phyloP scores from a whole-genome alignment of 2,888 invertebrate genomes.

The Lochmaea capreae region DNA sequence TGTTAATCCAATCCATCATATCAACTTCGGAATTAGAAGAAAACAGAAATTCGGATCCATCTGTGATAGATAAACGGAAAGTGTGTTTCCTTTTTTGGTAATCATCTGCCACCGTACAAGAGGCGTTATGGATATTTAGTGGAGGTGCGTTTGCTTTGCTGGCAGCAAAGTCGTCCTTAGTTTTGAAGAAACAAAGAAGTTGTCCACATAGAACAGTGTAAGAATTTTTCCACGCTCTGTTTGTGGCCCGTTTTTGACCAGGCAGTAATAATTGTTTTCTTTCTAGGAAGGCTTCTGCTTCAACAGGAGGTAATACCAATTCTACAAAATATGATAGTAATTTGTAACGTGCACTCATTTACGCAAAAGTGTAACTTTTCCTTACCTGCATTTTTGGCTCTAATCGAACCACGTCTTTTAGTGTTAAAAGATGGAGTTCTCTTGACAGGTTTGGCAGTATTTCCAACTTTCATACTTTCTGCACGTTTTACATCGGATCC shows the following conservation, averaged over 20 bases:
- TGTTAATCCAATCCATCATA: slow-evolving; percentile 91
- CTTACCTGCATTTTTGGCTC: slow-evolving; percentile 35
- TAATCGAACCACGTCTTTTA: slow-evolving; percentile 85
- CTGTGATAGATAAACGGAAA: slow-evolving; percentile 86
- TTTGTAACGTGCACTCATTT: neutral
- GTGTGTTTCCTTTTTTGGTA: slow-evolving; percentile 96
- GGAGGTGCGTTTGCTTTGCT: slow-evolving; percentile 91
- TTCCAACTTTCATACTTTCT: slow-evolving; percentile 86
- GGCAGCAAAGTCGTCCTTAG: slow-evolving; percentile 88
- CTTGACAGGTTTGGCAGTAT: slow-evolving; percentile 78
- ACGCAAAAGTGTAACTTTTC: neutral
- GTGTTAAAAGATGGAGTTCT: slow-evolving; percentile 97
- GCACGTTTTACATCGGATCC: slow-evolving; percentile 83
- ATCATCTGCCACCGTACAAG: slow-evolving; percentile 88
- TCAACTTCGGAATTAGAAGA: slow-evolving; percentile 78
- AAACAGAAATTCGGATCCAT: slow-evolving; percentile 95
- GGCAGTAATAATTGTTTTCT: slow-evolving; percentile 94
- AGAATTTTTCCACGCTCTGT: slow-evolving; percentile 95
- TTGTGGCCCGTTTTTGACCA: slow-evolving; percentile 94
- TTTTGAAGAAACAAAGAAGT: slow-evolving; percentile 96
- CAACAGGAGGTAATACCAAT: slow-evolving; percentile 85
- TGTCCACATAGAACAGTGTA: slow-evolving; percentile 97
- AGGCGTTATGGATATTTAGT: slow-evolving; percentile 82
- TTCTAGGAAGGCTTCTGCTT: slow-evolving; percentile 91
- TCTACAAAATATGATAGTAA: slow-evolving; percentile 60